phyloP scores from a whole-genome alignment of 1,140 invertebrate species.

The Pomacea maculata region DNA sequence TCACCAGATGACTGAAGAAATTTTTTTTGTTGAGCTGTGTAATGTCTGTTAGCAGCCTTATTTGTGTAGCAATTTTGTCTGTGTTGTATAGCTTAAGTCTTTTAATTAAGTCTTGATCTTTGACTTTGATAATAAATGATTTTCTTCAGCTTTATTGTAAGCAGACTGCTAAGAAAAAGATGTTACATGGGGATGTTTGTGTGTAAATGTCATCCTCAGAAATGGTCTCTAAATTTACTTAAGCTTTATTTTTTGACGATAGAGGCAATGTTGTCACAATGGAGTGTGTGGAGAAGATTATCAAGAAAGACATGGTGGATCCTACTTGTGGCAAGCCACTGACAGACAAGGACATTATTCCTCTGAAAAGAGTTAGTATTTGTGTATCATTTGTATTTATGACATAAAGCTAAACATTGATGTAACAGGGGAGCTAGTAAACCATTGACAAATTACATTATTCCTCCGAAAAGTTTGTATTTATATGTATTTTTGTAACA shows the following conservation, averaged over 20 bases:
- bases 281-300: conserved; percentile 96
- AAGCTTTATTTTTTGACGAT: conserved; percentile 45
- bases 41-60: too few relatives aligned
- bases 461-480: too few relatives aligned
- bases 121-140: too few relatives aligned
- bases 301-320: conserved; percentile 97
- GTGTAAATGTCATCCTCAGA: not conserved
- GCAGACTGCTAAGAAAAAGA: not conserved
- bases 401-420: too few relatives aligned
- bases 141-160: not conserved
- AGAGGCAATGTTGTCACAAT: conserved; percentile 95
- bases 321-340: conserved; percentile 88
- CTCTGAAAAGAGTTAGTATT: conserved; percentile 80
- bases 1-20: too few relatives aligned
- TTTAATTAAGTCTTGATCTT: too few relatives aligned
- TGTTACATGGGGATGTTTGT: not conserved
- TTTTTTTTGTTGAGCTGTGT: too few relatives aligned
- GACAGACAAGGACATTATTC: conserved; percentile 93
- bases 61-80: too few relatives aligned
- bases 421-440: too few relatives aligned
- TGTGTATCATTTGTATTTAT: not conserved
- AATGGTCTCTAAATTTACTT: not conserved
- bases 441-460: too few relatives aligned
- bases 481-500: too few relatives aligned
- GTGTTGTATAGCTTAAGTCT: too few relatives aligned